A percentile compares a stretch with the other conserved stretches of the same genome.
These are phyloP conservation scores for Sebastes hubbsi DNA, from an alignment of 2,797 vertebrate genomes.

Conservation along the genomic window DNA sequence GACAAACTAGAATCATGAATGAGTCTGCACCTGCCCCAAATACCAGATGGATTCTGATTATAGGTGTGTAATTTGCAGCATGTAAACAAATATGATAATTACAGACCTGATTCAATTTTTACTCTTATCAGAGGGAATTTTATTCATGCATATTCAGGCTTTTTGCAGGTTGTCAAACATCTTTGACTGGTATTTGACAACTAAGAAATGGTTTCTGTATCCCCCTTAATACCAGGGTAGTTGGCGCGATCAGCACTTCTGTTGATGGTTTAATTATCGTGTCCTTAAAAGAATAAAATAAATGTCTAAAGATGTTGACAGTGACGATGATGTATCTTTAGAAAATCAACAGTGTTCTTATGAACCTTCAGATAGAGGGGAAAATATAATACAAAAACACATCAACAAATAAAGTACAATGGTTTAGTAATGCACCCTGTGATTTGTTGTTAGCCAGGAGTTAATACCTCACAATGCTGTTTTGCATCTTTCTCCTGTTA, in stretches of 20 bases:
- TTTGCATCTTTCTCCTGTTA: conserved; percentile 46
- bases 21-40: too few relatives aligned
- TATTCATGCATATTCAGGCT: not conserved
- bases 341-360: not conserved
- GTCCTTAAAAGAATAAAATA: not conserved
- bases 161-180: not conserved
- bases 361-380: not conserved
- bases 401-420: conserved; percentile 12
- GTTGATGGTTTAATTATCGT: not conserved
- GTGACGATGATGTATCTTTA: not conserved
- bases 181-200: conserved; percentile 1
- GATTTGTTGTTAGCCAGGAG: conserved; percentile 43
- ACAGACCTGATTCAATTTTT: not conserved
- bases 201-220: not conserved
- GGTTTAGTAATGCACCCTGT: conserved; percentile 35
- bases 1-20: not conserved
- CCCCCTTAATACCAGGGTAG: not conserved
- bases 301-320: not conserved
- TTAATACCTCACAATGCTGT: conserved; percentile 29
- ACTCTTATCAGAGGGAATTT: not conserved
- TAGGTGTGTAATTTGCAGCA: not conserved
- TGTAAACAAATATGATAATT: not conserved
- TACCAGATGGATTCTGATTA: not conserved
- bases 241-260: not conserved
- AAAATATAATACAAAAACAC: conserved; percentile 2